Conservation (phyloP, 2,888 invertebrate genomes). For the Cinara cedri region DNA sequence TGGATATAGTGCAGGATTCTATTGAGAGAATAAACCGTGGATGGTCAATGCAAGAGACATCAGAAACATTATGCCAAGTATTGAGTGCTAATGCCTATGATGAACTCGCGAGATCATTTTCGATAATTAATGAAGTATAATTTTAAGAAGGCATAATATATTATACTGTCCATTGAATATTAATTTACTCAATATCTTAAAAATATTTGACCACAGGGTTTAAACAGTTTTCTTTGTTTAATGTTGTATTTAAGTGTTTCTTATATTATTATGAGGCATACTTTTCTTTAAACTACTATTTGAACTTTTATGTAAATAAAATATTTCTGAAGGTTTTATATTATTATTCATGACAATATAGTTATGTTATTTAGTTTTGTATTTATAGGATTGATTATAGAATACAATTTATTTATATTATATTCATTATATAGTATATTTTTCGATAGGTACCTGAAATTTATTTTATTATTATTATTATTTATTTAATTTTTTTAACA, state of each 20-base stretch:
- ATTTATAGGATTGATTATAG: too few species aligned
- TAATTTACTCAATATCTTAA: neutral
- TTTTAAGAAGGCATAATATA: neutral
- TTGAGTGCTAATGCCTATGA: constrained; percentile 49
- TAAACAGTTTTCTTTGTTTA: neutral
- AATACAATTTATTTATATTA: too few species aligned
- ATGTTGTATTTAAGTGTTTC: neutral
- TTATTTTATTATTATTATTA: too few species aligned
- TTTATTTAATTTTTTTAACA: too few species aligned
- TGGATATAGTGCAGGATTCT: constrained; percentile 34
- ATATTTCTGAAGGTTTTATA: too few species aligned
- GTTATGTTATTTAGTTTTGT: too few species aligned
- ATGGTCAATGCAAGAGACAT: constrained; percentile 43
- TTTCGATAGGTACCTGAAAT: too few species aligned
- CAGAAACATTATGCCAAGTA: constrained; percentile 26
- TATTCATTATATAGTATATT: too few species aligned
- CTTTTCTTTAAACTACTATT: too few species aligned
- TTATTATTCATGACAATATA: too few species aligned
- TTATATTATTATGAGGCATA: too few species aligned
- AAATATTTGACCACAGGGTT: constrained; percentile 1
- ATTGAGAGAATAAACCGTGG: constrained; percentile 39
- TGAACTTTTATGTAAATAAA: too few species aligned
- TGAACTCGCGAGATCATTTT: constrained; percentile 62
- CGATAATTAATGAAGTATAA: constrained; percentile 32
- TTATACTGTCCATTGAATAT: neutral